These are phyloP conservation scores for Lasiommata megera DNA, from an alignment of 2,888 invertebrate genomes.

Conservation along the genomic window DNA sequence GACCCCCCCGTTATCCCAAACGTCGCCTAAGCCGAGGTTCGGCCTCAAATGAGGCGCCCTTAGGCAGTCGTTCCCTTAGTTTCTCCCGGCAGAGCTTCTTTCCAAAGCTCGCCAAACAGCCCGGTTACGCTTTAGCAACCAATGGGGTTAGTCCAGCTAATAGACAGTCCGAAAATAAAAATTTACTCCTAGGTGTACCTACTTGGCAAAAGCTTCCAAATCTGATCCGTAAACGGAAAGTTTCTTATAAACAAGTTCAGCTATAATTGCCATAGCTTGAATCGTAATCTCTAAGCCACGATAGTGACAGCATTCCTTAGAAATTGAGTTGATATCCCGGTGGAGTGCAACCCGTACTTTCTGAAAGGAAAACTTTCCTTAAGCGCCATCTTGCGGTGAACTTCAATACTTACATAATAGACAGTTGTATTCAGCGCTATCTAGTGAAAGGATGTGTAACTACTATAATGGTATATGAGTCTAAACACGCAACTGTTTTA, in stretches of 20 bases:
- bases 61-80: too few species aligned
- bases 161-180: too few species aligned
- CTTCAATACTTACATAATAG: background rate
- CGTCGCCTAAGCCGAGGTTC: too few species aligned
- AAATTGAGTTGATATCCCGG: constrained; percentile 77
- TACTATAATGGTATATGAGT: too few species aligned
- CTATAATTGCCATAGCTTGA: constrained; percentile 79
- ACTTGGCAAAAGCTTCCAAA: constrained; percentile 86
- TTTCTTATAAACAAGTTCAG: constrained; percentile 83
- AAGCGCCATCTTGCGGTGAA: constrained; percentile 41
- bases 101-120: too few species aligned
- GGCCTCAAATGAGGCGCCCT: too few species aligned
- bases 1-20: too few species aligned
- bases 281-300: constrained; percentile 73
- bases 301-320: constrained; percentile 76
- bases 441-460: background rate
- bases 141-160: too few species aligned
- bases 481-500: too few species aligned
- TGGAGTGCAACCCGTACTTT: constrained; percentile 80
- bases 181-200: too few species aligned
- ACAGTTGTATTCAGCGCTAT: background rate
- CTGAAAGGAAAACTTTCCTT: constrained; percentile 55
- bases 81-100: too few species aligned
- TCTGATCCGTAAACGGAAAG: constrained; percentile 77
- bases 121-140: too few species aligned